Conservation (phyloP, 1,140 invertebrate species). For the Batillaria attramentaria region DNA sequence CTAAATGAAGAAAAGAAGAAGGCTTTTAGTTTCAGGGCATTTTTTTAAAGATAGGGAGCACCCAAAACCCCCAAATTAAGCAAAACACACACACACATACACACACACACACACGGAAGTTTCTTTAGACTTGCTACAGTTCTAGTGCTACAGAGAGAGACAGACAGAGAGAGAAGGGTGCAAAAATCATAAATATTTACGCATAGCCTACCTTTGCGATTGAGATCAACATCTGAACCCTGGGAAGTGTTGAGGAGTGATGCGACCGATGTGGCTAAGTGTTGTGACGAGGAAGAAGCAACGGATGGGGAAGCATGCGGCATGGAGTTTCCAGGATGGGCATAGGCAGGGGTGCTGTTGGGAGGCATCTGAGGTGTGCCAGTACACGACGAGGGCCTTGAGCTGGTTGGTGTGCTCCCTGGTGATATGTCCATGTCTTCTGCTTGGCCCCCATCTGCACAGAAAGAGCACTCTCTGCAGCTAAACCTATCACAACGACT, state of each 20-base stretch:
- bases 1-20: slow-evolving; percentile 58
- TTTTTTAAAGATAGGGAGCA: too few relatives aligned
- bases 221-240: slow-evolving; percentile 71
- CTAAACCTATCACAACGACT: too few relatives aligned
- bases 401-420: slow-evolving; percentile 74
- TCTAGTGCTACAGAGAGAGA: slow-evolving; percentile 1
- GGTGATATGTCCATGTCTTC: slow-evolving; percentile 91
- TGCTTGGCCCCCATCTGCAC: slow-evolving; percentile 38
- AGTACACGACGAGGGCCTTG: slow-evolving; percentile 60
- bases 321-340: not conserved
- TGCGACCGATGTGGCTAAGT: not conserved
- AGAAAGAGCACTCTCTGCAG: not conserved
- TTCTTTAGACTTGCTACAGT: too few relatives aligned
- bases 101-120: too few relatives aligned
- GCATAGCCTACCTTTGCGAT: slow-evolving; percentile 26
- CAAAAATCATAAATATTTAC: not conserved
- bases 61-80: too few relatives aligned
- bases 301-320: slow-evolving; percentile 6
- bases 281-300: not conserved
- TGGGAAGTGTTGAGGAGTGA: slow-evolving; percentile 70
- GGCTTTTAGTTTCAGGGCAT: too few relatives aligned
- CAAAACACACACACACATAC: too few relatives aligned
- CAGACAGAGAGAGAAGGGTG: not conserved
- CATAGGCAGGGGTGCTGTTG: slow-evolving; percentile 63
- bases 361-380: slow-evolving; percentile 41